Base-by-base conservation (phyloP, 2,113 vertebrate genomes). In the Oreochromis aureus region DNA sequence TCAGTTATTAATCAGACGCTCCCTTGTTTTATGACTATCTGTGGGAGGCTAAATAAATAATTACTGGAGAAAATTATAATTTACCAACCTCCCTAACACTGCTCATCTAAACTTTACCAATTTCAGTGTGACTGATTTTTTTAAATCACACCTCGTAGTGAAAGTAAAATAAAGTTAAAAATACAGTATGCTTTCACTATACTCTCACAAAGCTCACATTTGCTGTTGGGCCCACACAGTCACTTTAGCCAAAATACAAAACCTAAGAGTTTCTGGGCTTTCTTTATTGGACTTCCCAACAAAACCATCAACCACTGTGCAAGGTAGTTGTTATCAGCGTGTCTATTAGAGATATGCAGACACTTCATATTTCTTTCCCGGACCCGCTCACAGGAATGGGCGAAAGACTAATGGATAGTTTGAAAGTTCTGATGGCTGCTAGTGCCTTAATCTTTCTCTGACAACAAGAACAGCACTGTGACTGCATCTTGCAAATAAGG, bases 271-370 rank as follows among this genome's bases (percentile, higher is more conserved):
- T 36, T 56, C 39, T 73, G 56, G 53, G 12, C 27, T 41, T 39
- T 89, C 54, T 92, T 79, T 86, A 91, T 89, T 76, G 59, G 61
- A n/a, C 36, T 84, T 63, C 73, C 80, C 88, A 91, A 93, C 90
- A 93, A 90, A 93, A 84, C 63, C 79, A 86, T 89, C 90, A 86
- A 83, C 54, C 18, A 19, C 86, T 39, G 69, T 86, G 87, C 76
- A 63, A 34, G 6, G 83, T 54, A 89, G 76, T 59, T 90, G 92
- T 92, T 92, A 93, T 91, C 91, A 84, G 79, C 41, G 73, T 86
- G 80, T 89, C 89, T 91, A 93, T 95, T 94, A 95, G 87, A 92
- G 86, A 90, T 87, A 85, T 90, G 79, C 89, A 91, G 87, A 87
- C 55, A 53, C 80, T 85, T 58, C 44, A 34, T 48, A 91, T 76